A percentile compares a stretch with the other conserved stretches of the same genome.
Conservation (phyloP, 2,113 vertebrate genomes). For the Marcusenius ussheri region DNA sequence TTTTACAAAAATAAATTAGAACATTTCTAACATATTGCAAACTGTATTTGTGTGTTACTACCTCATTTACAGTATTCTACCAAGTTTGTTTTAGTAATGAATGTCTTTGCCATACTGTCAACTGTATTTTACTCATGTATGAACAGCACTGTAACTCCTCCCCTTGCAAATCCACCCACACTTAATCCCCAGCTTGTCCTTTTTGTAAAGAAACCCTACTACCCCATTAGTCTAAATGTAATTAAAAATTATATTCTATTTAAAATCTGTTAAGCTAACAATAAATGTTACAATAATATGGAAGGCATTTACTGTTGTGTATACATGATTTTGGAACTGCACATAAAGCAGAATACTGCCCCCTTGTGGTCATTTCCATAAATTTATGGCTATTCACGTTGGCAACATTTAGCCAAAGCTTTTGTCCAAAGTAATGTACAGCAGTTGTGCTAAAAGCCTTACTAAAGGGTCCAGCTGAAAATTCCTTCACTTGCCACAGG, state of each 20-base stretch:
- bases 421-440: background rate
- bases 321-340: background rate
- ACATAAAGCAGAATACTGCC: background rate
- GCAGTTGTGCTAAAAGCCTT: background rate
- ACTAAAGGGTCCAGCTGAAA: background rate
- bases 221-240: background rate
- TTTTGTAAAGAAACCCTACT: conserved; percentile 18
- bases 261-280: conserved; percentile 18
- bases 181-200: background rate
- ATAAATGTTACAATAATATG: background rate
- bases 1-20: background rate
- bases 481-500: background rate
- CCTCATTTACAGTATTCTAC: conserved; percentile 20
- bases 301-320: background rate
- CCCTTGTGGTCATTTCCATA: background rate
- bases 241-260: conserved; percentile 6
- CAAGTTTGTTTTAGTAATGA: background rate
- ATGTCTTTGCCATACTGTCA: conserved; percentile 7
- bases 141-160: conserved; percentile 17
- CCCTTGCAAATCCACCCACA: background rate
- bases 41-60: conserved; percentile 21
- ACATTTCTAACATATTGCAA: conserved; percentile 11
- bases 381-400: background rate
- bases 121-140: background rate
- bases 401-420: background rate